These are phyloP conservation scores for Synergus gifuensis DNA, from an alignment of 2,888 invertebrate genomes.

Conservation along the genomic window DNA sequence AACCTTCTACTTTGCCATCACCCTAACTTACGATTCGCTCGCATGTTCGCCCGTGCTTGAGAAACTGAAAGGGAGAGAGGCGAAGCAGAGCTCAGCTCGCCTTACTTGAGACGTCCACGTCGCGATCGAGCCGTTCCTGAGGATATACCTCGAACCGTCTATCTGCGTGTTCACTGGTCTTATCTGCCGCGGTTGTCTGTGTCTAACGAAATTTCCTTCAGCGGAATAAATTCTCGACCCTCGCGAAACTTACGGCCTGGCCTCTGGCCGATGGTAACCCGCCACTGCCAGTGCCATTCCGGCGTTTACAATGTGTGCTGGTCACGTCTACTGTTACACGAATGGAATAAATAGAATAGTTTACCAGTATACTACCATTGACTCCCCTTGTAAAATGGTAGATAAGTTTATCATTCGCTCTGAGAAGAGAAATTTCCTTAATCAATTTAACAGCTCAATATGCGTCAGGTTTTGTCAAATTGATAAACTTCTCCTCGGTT, in stretches of 20 bases:
- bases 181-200: slow-evolving; percentile 60
- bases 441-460: not conserved
- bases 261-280: slow-evolving; percentile 53
- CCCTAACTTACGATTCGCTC: slow-evolving; percentile 77
- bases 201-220: slow-evolving; percentile 64
- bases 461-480: not conserved
- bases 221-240: slow-evolving; percentile 64
- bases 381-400: not conserved
- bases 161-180: slow-evolving; percentile 59
- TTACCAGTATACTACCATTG: not conserved
- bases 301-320: slow-evolving; percentile 48
- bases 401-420: not conserved
- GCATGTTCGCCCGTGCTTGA: slow-evolving; percentile 68
- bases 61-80: slow-evolving; percentile 44
- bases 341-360: not conserved
- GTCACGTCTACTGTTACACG: slow-evolving; percentile 37
- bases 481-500: not conserved
- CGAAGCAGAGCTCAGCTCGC: slow-evolving; percentile 44
- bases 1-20: slow-evolving; percentile 75
- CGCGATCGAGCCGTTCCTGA: slow-evolving; percentile 63
- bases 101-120: slow-evolving; percentile 76
- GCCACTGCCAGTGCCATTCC: slow-evolving; percentile 50
- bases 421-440: not conserved
- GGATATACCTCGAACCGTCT: slow-evolving; percentile 54
- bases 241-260: slow-evolving; percentile 57